phyloP scores from a whole-genome alignment of 2,113 vertebrate genomes.

The Cyanoliseus patagonus region DNA sequence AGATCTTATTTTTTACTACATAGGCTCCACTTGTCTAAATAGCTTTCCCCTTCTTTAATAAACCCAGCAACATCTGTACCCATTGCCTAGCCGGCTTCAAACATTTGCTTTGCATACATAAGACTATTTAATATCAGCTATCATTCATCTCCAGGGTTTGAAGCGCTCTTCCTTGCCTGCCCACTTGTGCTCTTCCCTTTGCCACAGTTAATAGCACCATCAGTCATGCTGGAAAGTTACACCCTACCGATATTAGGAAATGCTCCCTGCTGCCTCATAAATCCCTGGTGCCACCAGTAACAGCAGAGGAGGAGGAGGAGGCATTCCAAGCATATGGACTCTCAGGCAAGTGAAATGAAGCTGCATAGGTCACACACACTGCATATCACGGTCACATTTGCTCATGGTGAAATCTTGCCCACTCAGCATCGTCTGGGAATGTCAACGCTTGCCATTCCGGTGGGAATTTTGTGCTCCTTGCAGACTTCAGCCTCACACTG shows the following conservation, averaged over 20 bases:
- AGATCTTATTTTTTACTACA: not conserved
- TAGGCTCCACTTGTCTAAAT: not conserved
- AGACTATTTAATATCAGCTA: not conserved
- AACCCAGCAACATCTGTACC: not conserved
- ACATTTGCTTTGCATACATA: slow-evolving; percentile 2
- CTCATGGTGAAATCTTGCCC: not conserved
- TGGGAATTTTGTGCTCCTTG: not conserved
- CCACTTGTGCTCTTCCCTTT: slow-evolving; percentile 30
- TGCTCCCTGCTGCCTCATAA: not conserved
- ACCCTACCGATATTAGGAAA: slow-evolving; percentile 24
- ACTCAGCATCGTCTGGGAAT: not conserved
- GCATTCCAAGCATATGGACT: slow-evolving; percentile 1
- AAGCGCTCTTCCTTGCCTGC: not conserved
- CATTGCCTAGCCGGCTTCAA: not conserved
- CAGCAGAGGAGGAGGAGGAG: not conserved
- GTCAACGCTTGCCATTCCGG: not conserved
- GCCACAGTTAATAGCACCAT: not conserved
- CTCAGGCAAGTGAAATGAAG: slow-evolving; percentile 5
- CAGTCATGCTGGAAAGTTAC: slow-evolving; percentile 33
- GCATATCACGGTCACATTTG: not conserved
- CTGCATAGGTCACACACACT: not conserved
- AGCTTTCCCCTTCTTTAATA: not conserved
- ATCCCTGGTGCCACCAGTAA: slow-evolving; percentile 11
- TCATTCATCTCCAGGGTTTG: not conserved
- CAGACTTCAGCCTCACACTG: not conserved